Evolutionary conservation across 2,113 vertebrate genomes (phyloP).

Genomic region (Oreocharis arfaki): DNA sequence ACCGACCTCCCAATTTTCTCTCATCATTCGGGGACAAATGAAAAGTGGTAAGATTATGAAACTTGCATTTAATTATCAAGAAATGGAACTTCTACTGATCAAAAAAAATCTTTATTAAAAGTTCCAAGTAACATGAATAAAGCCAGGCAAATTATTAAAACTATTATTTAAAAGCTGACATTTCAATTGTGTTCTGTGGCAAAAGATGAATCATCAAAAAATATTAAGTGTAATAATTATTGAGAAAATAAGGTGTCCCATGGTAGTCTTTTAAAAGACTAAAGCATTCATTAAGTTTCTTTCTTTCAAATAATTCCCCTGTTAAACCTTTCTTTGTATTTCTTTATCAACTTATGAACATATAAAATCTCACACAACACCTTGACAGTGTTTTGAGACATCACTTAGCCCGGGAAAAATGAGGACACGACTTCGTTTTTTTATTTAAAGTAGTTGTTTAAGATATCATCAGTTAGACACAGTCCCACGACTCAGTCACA

Average conservation of each 20-base stretch:
- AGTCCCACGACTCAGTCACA: background rate
- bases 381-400: background rate
- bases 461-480: background rate
- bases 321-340: background rate
- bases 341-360: background rate
- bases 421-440: background rate
- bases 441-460: background rate
- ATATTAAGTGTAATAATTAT: slow-evolving; percentile 38
- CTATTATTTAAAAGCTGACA: slow-evolving; percentile 53
- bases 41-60: slow-evolving; percentile 54
- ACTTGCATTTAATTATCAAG: slow-evolving; percentile 60
- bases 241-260: slow-evolving; percentile 44
- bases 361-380: background rate
- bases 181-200: slow-evolving; percentile 59
- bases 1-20: slow-evolving; percentile 38
- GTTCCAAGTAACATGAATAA: slow-evolving; percentile 13
- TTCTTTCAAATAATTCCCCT: background rate
- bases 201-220: slow-evolving; percentile 53
- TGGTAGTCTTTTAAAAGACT: slow-evolving; percentile 14
- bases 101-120: slow-evolving; percentile 58
- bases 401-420: background rate
- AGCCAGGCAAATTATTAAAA: slow-evolving; percentile 47
- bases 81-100: slow-evolving; percentile 55
- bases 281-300: slow-evolving; percentile 6
- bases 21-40: slow-evolving; percentile 42